Base-by-base conservation (phyloP, 2,888 invertebrate species). In the Dolomedes plantarius region DNA sequence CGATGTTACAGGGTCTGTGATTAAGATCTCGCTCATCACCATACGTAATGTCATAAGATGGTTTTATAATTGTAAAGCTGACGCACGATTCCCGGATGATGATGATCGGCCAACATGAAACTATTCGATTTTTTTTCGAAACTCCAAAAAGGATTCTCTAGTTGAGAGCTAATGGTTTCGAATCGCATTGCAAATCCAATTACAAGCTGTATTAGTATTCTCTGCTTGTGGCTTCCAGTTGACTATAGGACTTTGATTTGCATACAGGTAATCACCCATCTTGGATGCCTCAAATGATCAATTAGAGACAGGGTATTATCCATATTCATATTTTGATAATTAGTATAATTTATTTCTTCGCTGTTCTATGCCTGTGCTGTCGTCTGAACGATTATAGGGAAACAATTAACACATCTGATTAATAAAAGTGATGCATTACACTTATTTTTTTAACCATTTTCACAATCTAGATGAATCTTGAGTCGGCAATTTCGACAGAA, bases 21-120 rank as follows among this genome's bases (percentile, higher is more conserved):
- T 83, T 77, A 83, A 77, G 77, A 83, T 62, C 65, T 76, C 68
- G 11, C 76, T 77, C 76, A 77, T 85, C 77, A 77, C 36, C 67
- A 77, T 85, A 73, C 56, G 67, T 85, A 78, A 73, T 77, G 50
- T 77, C 41, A 31, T 75, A 77, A 83, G 77, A 83, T 77, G 67
- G 72, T 85, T 31, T 31, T 68, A 77, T 73, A 77, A 77, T 77
- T 73, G 73, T 72, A 36, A 32, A 71, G 46, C 65, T 3, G 5
- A 29, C 29, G 72, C 83, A 83, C 83, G 76, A 76, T 68, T 62
- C 32, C 36, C 23, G 71, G 76, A 83, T 65, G 76, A 83, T 77
- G 72, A 83, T 76, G 32, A 72, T 76, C 41, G 19, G 67, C 32
- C n/a, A 19, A 36, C 39, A 69, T 68, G 65, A 73, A 68, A 74